phyloP scores from a whole-genome alignment of 2,888 invertebrate species.

The Lasius fuliginosus region DNA sequence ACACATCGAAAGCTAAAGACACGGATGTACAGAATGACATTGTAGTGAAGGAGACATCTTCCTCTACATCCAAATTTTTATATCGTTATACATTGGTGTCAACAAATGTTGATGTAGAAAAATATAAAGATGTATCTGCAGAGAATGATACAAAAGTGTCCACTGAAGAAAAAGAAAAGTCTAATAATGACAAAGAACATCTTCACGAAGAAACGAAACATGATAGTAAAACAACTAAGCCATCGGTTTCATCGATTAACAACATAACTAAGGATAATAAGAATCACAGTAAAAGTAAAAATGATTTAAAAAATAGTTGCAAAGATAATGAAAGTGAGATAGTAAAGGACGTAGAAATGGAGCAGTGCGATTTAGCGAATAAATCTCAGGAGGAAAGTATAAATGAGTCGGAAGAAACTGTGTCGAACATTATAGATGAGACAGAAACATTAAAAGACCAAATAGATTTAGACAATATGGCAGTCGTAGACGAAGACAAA shows the following conservation, averaged over 20 bases:
- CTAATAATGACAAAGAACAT: neutral
- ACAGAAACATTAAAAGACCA: slow-evolving; percentile 7
- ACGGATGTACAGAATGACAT: neutral
- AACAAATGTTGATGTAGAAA: neutral
- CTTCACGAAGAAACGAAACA: neutral
- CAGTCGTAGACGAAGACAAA: neutral
- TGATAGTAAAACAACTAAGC: neutral
- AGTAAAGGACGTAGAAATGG: neutral
- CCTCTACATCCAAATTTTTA: neutral
- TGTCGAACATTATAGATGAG: neutral
- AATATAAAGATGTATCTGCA: neutral
- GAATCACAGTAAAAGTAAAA: neutral
- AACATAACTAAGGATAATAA: neutral
- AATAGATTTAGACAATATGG: neutral
- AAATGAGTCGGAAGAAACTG: neutral
- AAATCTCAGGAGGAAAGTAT: neutral
- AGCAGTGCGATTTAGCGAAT: neutral
- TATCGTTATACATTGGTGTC: neutral
- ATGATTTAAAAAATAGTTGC: slow-evolving; percentile 20
- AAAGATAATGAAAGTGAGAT: slow-evolving; percentile 11
- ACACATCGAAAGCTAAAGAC: neutral
- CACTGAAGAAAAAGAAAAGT: neutral
- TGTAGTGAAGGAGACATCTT: neutral
- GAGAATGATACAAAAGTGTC: neutral
- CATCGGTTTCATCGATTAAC: neutral